Evolutionary conservation across 2,888 invertebrate species (phyloP).

Genomic region (Crematogaster levior): DNA sequence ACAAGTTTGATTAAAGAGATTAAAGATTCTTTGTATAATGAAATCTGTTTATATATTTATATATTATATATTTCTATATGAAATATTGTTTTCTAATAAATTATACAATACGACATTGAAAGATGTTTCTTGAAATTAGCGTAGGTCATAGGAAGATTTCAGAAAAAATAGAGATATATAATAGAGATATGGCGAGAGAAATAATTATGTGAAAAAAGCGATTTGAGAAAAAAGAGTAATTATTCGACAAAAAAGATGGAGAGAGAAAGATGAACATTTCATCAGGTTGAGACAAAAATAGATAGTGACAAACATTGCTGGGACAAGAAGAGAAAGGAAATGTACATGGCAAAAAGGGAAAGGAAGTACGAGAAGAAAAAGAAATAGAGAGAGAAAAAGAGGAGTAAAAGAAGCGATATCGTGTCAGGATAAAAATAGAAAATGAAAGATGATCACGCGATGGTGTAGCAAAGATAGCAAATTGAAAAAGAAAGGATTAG

Average conservation of each 20-base stretch:
- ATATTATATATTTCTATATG: no score
- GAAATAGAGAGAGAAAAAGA: slow-evolving; percentile 22
- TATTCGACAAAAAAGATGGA: slow-evolving; percentile 1
- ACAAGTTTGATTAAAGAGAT: no score
- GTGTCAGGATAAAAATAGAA: slow-evolving; percentile 34
- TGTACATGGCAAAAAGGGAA: background rate
- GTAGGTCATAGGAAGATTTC: background rate
- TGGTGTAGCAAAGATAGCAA: background rate
- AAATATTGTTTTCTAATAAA: background rate
- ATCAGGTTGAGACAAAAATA: slow-evolving; percentile 31
- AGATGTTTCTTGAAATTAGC: background rate
- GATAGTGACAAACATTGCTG: background rate
- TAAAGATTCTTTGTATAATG: no score
- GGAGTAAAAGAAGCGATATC: background rate
- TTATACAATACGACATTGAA: background rate
- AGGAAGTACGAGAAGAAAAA: background rate
- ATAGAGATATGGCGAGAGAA: background rate
- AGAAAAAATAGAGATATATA: background rate
- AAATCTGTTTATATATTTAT: no score
- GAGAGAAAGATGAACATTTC: background rate
- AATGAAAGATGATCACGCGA: background rate
- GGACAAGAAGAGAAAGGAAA: slow-evolving; percentile 2
- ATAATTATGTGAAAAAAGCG: background rate
- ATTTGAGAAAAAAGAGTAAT: background rate
- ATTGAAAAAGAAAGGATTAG: slow-evolving; percentile 16